Base-by-base conservation (phyloP, 2,113 vertebrate species). In the Cinclus mexicanus region DNA sequence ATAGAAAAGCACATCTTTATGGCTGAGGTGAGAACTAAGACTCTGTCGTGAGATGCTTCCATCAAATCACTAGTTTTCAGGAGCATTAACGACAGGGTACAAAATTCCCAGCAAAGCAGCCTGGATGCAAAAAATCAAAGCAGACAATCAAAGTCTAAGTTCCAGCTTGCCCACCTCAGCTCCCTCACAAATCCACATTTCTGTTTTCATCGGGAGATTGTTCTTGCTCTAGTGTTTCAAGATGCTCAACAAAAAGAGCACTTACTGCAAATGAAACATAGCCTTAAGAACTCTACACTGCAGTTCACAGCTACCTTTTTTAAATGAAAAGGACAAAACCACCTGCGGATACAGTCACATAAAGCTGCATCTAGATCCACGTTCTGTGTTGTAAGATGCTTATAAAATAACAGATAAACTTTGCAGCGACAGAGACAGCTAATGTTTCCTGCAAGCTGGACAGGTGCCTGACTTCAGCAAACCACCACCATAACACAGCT, bases 1-100 rank as follows among this genome's bases (percentile, higher is more conserved):
- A 96, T 92, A 96, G 96, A 92, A 95, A 95, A 81, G 83, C 80
- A 49, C 61, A 71, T 87, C 86, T 93, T 89, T 92, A 87, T 46
- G 87, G 69, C 52, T 84, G 89, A 89, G 47, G 65, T 89, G 60
- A 87, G 56, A 94, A 89, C 41, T 67, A 83, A 70, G 78, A 75
- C 59, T n/a, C 78, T 78, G 63, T 53, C 79, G 92, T 61, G 78
- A 94, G 41, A 88, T 44, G 55, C 46, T 85, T 76, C 89, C 81
- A 92, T 93, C 71, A 93, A 92, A 52, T 69, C 8, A 0, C 28
- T 56, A 25, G 70, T 52, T 90, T 95, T 80, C 64, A 91, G 57
- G 4, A 65, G 23, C 57, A 72, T 46, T 69, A 93, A 56, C 0
- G 0, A 81, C 56, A 76, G 16, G 5, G 8, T 35, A 91, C 35